Conservation (phyloP, 2,113 vertebrate species). For the Crotophaga sulcirostris region DNA sequence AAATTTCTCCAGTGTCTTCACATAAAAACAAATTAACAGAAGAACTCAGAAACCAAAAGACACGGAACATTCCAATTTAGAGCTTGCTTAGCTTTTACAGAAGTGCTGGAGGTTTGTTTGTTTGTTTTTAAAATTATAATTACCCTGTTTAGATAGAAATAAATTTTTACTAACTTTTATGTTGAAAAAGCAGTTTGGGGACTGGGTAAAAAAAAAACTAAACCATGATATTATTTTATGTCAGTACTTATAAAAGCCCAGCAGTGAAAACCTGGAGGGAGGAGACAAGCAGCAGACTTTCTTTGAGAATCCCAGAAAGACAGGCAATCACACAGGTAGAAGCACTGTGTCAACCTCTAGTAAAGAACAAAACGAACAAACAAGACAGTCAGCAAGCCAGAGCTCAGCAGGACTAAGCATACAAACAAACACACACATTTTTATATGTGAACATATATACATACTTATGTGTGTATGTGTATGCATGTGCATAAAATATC, state of each 20-base stretch:
- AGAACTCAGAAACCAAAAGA: neutral
- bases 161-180: neutral
- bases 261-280: neutral
- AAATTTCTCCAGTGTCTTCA: neutral
- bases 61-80: neutral
- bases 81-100: neutral
- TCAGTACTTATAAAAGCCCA: neutral
- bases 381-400: neutral
- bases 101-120: too few species aligned
- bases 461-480: neutral
- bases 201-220: neutral
- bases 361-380: neutral
- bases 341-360: neutral
- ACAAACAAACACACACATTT: neutral
- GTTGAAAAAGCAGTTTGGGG: neutral
- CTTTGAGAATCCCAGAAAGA: neutral
- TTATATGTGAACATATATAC: neutral
- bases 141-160: neutral
- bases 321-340: neutral
- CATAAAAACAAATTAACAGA: neutral
- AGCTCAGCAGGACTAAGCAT: neutral
- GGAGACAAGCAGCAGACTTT: neutral
- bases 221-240: neutral
- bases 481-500: neutral
- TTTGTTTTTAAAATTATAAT: neutral